A percentile compares a stretch with the other conserved stretches of the same genome.
phyloP scores from a whole-genome alignment of 1,140 invertebrate species.

The Zaprionus kolodkinae region DNA sequence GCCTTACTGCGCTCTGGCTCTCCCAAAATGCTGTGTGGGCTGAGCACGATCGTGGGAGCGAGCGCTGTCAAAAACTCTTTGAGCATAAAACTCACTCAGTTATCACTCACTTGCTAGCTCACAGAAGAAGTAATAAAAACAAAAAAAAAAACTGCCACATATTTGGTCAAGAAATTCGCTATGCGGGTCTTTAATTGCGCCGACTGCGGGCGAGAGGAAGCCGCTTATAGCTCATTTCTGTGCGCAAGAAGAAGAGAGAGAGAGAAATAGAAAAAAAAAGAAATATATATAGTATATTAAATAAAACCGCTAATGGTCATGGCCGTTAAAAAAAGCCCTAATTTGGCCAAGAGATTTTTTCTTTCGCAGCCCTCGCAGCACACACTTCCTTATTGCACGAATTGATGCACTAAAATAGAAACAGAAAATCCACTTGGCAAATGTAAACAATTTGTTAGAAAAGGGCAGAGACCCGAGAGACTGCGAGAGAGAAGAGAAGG shows the following conservation, averaged over 20 bases:
- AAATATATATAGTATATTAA: constrained; percentile 30
- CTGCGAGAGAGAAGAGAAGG: background rate
- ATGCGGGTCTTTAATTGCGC: constrained; percentile 46
- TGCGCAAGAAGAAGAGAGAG: constrained; percentile 28
- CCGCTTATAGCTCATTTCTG: constrained; percentile 46
- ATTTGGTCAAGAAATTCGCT: constrained; percentile 65
- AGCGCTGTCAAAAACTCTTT: constrained; percentile 1
- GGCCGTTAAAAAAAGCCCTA: constrained; percentile 77
- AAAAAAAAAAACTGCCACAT: constrained; percentile 71
- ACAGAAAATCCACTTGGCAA: constrained; percentile 21
- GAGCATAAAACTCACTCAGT: background rate
- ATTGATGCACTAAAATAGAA: constrained; percentile 38
- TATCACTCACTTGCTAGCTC: background rate
- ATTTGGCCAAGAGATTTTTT: constrained; percentile 54
- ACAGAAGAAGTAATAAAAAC: constrained; percentile 24
- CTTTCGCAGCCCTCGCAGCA: background rate
- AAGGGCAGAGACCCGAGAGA: background rate
- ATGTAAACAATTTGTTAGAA: constrained; percentile 38
- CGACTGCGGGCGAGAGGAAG: constrained; percentile 66
- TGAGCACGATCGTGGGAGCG: constrained; percentile 1
- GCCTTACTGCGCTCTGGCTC: background rate
- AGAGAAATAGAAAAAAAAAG: constrained; percentile 2
- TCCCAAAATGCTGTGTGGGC: background rate
- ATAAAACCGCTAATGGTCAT: constrained; percentile 80
- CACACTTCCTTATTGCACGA: constrained; percentile 38